Percentiles rank a stretch among this genome's conserved stretches.
Conservation (phyloP, 2,797 vertebrate species). For the Thalassophryne amazonica region DNA sequence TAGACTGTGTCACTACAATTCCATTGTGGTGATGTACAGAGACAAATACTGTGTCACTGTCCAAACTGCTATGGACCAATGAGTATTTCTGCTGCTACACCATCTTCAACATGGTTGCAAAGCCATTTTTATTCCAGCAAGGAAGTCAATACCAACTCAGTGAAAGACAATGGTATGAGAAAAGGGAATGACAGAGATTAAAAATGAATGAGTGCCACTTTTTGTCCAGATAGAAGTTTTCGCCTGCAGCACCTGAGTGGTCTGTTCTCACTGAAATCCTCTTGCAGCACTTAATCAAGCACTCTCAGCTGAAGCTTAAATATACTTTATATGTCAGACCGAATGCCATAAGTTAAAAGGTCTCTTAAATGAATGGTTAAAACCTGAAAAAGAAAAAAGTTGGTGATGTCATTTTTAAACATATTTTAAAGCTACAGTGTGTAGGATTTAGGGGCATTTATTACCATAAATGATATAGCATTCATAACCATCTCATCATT, state of each 20-base stretch:
- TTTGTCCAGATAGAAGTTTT: slow-evolving; percentile 53
- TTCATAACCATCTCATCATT: no score
- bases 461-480: no score
- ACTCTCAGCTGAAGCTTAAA: slow-evolving; percentile 32
- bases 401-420: slow-evolving; percentile 11
- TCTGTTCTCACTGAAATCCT: slow-evolving; percentile 21
- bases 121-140: no score
- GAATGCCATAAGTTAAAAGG: slow-evolving; percentile 23
- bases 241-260: slow-evolving; percentile 35
- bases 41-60: no score
- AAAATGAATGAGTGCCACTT: slow-evolving; percentile 57
- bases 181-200: slow-evolving; percentile 59
- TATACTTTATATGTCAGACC: slow-evolving; percentile 20
- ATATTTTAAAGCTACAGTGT: no score
- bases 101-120: no score
- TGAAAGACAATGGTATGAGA: slow-evolving; percentile 45
- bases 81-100: no score
- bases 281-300: slow-evolving; percentile 30
- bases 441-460: no score
- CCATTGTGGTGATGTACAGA: no score
- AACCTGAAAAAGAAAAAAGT: slow-evolving; percentile 19
- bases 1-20: no score
- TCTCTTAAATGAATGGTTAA: slow-evolving; percentile 26
- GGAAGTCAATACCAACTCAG: slow-evolving; percentile 41
- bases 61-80: no score